Percentiles rank a stretch among this genome's conserved stretches.
Conservation (phyloP, 2,797 vertebrate species). For the Crossoptilon crossoptilon region DNA sequence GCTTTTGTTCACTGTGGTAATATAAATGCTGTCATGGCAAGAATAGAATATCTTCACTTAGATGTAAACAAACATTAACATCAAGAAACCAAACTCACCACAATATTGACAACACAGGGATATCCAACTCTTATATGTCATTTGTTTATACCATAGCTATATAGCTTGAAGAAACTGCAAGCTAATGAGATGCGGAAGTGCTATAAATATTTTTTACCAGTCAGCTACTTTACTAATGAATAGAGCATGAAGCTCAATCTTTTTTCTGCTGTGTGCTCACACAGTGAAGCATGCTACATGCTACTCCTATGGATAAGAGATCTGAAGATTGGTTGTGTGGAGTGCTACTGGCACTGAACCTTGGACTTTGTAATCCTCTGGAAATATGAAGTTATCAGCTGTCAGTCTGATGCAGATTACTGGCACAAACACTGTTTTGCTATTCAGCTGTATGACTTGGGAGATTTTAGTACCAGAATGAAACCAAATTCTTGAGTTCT, state of each 20-base stretch:
- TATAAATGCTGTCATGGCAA: not conserved
- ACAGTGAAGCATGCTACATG: not conserved
- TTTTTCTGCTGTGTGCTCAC: not conserved
- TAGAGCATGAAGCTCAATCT: not conserved
- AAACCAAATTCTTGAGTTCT: not conserved
- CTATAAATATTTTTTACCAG: not conserved
- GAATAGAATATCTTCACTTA: conserved; percentile 27
- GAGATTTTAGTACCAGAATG: not conserved
- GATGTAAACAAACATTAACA: not conserved
- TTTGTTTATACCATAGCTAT: conserved; percentile 31
- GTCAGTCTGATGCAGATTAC: not conserved
- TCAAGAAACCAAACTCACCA: conserved; percentile 38
- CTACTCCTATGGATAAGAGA: not conserved
- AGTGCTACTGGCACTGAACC: not conserved
- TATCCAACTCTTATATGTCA: conserved; percentile 16
- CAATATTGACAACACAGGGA: conserved; percentile 9
- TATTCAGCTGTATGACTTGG: not conserved
- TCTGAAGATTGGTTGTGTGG: not conserved
- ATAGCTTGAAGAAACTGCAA: not conserved
- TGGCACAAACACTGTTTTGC: not conserved
- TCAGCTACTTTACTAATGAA: conserved; percentile 17
- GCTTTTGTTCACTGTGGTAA: conserved; percentile 36
- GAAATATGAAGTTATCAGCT: not conserved
- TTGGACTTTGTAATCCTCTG: not conserved
- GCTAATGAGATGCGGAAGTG: conserved; percentile 4